A percentile compares a stretch with the other conserved stretches of the same genome.
Conservation (phyloP, 2,113 vertebrate species). For the Apus apus region DNA sequence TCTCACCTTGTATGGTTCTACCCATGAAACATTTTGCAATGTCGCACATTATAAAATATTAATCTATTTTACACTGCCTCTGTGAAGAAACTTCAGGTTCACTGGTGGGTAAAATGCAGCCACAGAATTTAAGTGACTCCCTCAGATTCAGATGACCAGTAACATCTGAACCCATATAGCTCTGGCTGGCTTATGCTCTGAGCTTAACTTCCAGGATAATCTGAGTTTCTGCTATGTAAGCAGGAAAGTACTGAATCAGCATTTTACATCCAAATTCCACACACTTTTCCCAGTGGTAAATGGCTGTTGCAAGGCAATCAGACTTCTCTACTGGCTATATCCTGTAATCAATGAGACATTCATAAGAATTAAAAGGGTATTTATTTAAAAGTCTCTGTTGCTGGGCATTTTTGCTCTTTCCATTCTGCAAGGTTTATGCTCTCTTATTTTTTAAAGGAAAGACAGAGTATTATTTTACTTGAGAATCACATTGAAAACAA, state of each 20-base stretch:
- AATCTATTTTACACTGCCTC: not conserved
- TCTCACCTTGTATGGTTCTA: not conserved
- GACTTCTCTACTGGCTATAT: not conserved
- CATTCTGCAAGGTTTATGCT: not conserved
- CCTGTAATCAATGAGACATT: not conserved
- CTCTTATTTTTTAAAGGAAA: not conserved
- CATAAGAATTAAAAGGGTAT: not conserved
- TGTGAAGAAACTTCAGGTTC: not conserved
- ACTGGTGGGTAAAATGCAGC: not conserved
- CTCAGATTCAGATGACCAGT: not conserved
- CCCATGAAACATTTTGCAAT: not conserved
- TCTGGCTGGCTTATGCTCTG: not conserved
- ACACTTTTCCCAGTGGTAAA: not conserved
- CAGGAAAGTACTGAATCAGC: not conserved
- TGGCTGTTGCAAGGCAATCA: not conserved
- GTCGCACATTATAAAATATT: not conserved
- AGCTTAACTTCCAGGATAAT: not conserved
- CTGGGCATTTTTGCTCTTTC: not conserved
- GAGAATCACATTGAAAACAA: not conserved
- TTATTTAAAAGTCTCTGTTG: not conserved
- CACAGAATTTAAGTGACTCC: not conserved
- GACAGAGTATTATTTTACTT: not conserved
- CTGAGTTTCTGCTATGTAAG: not conserved
- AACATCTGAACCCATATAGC: not conserved
- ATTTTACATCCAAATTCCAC: not conserved